phyloP scores from a whole-genome alignment of 1,140 invertebrate genomes.

The Zaprionus tsacasi region DNA sequence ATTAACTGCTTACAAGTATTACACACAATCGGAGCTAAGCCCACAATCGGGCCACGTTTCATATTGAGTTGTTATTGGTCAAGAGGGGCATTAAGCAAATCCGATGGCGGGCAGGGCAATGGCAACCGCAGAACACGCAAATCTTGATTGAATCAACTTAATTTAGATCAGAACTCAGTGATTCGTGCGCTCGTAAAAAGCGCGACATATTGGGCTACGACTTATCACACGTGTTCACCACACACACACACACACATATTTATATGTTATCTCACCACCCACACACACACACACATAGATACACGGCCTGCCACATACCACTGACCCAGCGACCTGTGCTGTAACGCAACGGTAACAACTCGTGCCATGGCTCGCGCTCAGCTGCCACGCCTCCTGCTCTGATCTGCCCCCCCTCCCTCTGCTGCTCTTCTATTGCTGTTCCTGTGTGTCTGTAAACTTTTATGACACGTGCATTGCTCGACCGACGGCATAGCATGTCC shows the following conservation, averaged over 20 bases:
- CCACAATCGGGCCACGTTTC: constrained; percentile 71
- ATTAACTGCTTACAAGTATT: constrained; percentile 61
- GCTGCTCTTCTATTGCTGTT: constrained; percentile 1
- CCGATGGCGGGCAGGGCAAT: constrained; percentile 49
- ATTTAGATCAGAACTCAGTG: constrained; percentile 78
- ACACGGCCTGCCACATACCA: constrained; percentile 17
- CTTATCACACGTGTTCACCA: constrained; percentile 68
- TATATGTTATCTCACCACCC: constrained; percentile 7
- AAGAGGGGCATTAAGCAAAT: constrained; percentile 70
- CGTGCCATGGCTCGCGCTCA: constrained; percentile 33
- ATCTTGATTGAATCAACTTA: constrained; percentile 82
- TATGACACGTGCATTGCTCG: constrained; percentile 73
- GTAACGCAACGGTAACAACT: constrained; percentile 52
- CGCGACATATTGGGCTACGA: constrained; percentile 77
- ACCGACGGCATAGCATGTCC: constrained; percentile 33
- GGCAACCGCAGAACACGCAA: constrained; percentile 55
- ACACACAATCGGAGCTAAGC: constrained; percentile 53
- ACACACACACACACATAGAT: constrained; percentile 6
- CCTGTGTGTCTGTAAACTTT: constrained; percentile 73
- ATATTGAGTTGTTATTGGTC: constrained; percentile 66
- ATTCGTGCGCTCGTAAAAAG: constrained; percentile 78
- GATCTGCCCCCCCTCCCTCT: neutral
- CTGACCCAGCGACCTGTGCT: constrained; percentile 51
- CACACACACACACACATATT: neutral
- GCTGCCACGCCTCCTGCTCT: constrained; percentile 5